Percentiles rank a stretch among this genome's conserved stretches.
Evolutionary conservation across 1,140 invertebrate species (phyloP).

Genomic region (Phymorhynchus buccinoides): DNA sequence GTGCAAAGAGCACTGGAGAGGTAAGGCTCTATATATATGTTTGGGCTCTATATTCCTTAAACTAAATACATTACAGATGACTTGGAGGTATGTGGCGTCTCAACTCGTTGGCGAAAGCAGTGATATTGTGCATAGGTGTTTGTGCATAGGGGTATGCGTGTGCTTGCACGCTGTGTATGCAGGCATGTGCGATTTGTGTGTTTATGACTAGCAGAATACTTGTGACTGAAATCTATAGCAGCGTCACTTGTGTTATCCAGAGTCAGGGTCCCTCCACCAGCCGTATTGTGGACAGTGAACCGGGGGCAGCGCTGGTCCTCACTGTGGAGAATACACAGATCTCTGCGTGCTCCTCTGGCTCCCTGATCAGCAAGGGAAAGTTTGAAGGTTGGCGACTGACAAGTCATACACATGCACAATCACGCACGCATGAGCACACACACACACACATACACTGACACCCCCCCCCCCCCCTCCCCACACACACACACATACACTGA

Average conservation of each 20-base stretch:
- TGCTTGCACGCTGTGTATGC: background rate
- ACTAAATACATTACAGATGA: too few relatives aligned
- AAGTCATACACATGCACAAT: too few relatives aligned
- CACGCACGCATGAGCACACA: too few relatives aligned
- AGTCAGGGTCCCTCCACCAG: conserved; percentile 38
- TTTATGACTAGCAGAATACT: background rate
- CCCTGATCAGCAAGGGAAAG: conserved; percentile 83
- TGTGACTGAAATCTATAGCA: background rate
- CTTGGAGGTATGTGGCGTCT: too few relatives aligned
- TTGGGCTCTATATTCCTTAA: too few relatives aligned
- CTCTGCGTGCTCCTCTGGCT: conserved; percentile 88
- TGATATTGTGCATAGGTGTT: background rate
- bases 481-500: too few relatives aligned
- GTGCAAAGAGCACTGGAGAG: too few relatives aligned
- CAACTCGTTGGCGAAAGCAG: too few relatives aligned
- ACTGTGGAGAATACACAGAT: conserved; percentile 95
- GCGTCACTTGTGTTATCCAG: too few relatives aligned
- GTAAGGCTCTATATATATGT: too few relatives aligned
- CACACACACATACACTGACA: too few relatives aligned
- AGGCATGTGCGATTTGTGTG: background rate
- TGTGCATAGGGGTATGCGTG: background rate
- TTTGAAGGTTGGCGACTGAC: conserved; percentile 73
- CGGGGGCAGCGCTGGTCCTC: conserved; percentile 91
- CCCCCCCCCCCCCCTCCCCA: too few relatives aligned
- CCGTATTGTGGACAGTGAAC: conserved; percentile 70